Conservation (phyloP, 2,113 vertebrate genomes). For the Trematocara variabile region DNA sequence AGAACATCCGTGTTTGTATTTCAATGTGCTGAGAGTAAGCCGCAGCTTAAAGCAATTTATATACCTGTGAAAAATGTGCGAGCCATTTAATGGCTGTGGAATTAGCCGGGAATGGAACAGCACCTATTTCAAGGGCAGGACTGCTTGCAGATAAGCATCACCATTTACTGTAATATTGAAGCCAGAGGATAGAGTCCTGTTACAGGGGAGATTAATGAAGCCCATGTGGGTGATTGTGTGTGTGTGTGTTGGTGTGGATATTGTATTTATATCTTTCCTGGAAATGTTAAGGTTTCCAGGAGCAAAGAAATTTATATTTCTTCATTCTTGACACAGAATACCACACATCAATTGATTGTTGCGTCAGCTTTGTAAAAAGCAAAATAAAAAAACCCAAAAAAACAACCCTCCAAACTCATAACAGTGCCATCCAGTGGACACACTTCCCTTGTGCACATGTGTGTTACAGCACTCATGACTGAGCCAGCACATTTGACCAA, state of each 20-base stretch:
- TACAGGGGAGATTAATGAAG: slow-evolving; percentile 73
- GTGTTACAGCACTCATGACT: background rate
- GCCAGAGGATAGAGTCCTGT: slow-evolving; percentile 70
- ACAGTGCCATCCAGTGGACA: slow-evolving; percentile 68
- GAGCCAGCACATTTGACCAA: slow-evolving; percentile 7
- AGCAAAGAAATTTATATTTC: slow-evolving; percentile 67
- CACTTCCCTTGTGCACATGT: background rate
- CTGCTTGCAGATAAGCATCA: slow-evolving; percentile 70
- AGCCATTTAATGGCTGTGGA: slow-evolving; percentile 66
- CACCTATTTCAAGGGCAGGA: slow-evolving; percentile 72
- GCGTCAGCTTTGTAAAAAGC: background rate
- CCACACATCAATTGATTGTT: slow-evolving; percentile 54
- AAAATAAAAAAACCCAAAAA: fast-evolving
- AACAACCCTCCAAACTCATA: background rate
- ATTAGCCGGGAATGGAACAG: slow-evolving; percentile 66
- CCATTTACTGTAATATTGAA: slow-evolving; percentile 74
- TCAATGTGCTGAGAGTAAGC: slow-evolving; percentile 62
- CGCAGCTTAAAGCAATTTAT: slow-evolving; percentile 69
- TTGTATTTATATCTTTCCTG: slow-evolving; percentile 69
- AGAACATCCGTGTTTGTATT: slow-evolving; percentile 68
- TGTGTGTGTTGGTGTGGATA: slow-evolving; percentile 46
- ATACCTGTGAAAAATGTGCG: slow-evolving; percentile 65
- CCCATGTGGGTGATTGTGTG: slow-evolving; percentile 6
- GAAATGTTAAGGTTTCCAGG: slow-evolving; percentile 63
- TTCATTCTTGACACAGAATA: slow-evolving; percentile 63